Evolutionary conservation across 2,888 invertebrate genomes (phyloP), one percentile per base, ranked within the genome.

Genomic region (Microctonus hyperodae): DNA sequence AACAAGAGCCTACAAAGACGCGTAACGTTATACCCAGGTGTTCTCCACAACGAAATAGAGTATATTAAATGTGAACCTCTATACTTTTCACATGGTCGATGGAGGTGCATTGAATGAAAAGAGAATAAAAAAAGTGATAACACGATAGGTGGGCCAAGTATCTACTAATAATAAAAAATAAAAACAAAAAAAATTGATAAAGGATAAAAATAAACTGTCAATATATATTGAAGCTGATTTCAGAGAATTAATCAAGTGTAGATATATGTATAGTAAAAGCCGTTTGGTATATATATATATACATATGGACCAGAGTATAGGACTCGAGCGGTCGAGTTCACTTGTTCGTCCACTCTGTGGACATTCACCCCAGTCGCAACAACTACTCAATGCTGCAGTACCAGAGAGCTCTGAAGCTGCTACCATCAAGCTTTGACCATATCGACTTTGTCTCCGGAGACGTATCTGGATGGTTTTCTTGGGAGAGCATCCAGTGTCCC

Each of bases 381-480:
- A 50, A 64, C 66, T 13, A 40, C 55, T 55, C 55, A 16, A 31
- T 28, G 25, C 25, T 57, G 23, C 56, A 48, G 37, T 35, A 50
- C 22, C 57, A 48, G 50, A 40, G 20, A 25, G 31, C 11, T n/a
- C 25, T 44, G 16, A 7, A 7, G 7, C 28, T 31, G 28, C 50
- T 2, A 25, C 28, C 53, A n/a, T 16, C 51, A 20, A n/a, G 35
- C 23, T 81, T 80, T 78, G 76, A 77, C 73, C 48, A 33, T 33
- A 61, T 53, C 51, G 56, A 59, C 64, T 64, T 67, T 59, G 59
- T 80, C 81, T 74, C 76, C 63, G 74, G 79, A 75, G 81, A 81
- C 80, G 76, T 81, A 82, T 82, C 81, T 79, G 78, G 80, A 70
- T 78, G 77, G 78, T 81, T 80, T 81, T 78, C 33, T 51, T 25